Base-by-base conservation (phyloP, 2,888 invertebrate genomes). In the Caenorhabditis sp. region DNA sequence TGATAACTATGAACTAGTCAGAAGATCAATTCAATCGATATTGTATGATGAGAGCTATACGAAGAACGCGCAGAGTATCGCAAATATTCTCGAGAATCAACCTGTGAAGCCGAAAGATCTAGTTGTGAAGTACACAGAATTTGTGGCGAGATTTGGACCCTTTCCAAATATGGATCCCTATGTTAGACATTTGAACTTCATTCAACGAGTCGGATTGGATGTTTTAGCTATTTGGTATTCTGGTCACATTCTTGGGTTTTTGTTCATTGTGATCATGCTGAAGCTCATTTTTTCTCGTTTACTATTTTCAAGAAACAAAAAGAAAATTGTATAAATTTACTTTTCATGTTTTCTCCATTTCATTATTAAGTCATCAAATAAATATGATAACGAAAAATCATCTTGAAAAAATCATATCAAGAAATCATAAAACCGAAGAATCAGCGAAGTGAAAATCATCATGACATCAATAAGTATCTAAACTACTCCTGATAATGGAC, bases 71-170 rank as follows among this genome's bases (percentile, higher is more conserved):
- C n/a, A 27, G 23, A 57, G 57, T 12, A 7, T 72, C 10, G 67
- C 67, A 0, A 54, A 64, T 17, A 27, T 72, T 49, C 36, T 72
- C 14, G 21, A 20, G 14, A 58, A 62, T 50, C 72, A 67, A 21
- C 72, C 72, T 21, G 20, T 31, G 5, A 57, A 61, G 17, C 67
- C 72, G 7, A 67, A 72, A 23, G 65, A 72, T 10, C 21, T 43
- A 23, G 57, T 64, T 7, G 58, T 67, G 5, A 64, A 63, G 31
- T 65, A 72, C 50, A 68, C 68, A 0, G 72, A 72, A 49, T 72
- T 68, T 50, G 62, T 72, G 8, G 72, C 65, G 1, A 38, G 50
- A 67, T 73, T 53, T 27, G 72, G 67, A 10, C 67, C 64, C n/a
- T 62, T 72, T 17, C 63, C 60, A 49, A 43, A 72, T 36, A 57